Evolutionary conservation across 2,113 vertebrate genomes (phyloP), one percentile per base, ranked within the genome.

Genomic region (Pterocles orientalis): DNA sequence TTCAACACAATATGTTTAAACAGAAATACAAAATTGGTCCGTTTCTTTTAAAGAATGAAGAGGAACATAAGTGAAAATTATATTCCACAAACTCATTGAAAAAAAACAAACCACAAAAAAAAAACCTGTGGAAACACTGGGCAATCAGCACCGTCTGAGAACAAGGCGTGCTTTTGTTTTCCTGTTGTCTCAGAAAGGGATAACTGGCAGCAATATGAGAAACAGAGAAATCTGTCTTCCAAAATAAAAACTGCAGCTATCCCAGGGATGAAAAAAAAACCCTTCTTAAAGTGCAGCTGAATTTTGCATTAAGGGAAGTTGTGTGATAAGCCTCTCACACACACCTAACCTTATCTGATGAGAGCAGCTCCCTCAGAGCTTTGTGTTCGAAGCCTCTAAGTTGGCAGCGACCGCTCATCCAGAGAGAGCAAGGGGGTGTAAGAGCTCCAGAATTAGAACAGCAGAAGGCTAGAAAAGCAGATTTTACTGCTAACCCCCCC

Each of bases 61-160:
- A 92, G 86, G 81, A 75, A 82, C 85, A 94, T 58, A 95, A 83
- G 95, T 61, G 95, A 66, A 88, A 97, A 83, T 86, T 61, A 73
- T 36, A 81, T 91, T 88, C 88, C 78, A 82, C 85, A 58, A 48
- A 69, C 81, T 96, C 64, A 83, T 56, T 94, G 82, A 90, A 69
- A 83, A 81, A 92, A 64, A 64, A 77, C 33, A 51, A 33, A 80
- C 9, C 39, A 19, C 41, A 23, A 64, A 36, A 36, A 36, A 36
- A 36, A 36, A 36, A 91, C 26, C 81, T 81, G 71, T 81, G 73
- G 93, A 82, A 95, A 92, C 72, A 73, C 50, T 58, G 83, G 79
- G 95, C 87, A 93, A 95, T 69, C 25, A 75, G 80, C 84, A 62
- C 39, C 5, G 58, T 18, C 79, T 86, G 90, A 60, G 90, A 94